Conservation (phyloP, 2,797 vertebrate genomes). For the Aplochiton taeniatus region DNA sequence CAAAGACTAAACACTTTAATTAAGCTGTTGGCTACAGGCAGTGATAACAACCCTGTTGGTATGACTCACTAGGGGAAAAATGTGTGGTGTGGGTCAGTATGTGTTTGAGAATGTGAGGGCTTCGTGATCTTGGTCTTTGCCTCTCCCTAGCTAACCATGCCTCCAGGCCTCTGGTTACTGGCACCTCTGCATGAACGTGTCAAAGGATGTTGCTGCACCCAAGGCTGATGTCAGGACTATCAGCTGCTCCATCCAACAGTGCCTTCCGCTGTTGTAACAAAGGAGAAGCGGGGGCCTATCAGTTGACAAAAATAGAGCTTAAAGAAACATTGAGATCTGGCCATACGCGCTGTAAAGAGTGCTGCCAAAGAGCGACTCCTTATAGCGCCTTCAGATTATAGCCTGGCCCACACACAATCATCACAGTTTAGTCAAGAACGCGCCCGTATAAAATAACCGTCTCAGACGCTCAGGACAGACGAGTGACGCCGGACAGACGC, state of each 20-base stretch:
- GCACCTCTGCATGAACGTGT: no score
- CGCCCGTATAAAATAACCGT: conserved; percentile 67
- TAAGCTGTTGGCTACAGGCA: no score
- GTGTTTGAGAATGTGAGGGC: no score
- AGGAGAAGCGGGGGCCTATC: neutral
- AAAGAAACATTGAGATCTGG: conserved; percentile 4
- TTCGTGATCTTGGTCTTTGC: no score
- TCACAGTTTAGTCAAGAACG: conserved; percentile 61
- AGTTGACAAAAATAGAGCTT: conserved; percentile 16
- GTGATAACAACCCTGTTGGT: no score
- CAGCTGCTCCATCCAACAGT: no score
- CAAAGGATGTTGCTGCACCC: no score
- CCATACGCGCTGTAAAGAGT: conserved; percentile 33
- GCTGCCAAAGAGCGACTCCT: conserved; percentile 43
- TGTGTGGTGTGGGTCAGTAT: no score
- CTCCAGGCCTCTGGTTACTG: no score
- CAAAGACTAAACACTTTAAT: neutral
- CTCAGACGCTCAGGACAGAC: conserved; percentile 67
- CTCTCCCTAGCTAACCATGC: no score
- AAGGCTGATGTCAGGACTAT: no score
- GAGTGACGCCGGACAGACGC: conserved; percentile 65
- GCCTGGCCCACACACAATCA: conserved; percentile 58
- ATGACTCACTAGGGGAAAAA: no score
- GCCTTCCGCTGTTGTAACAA: neutral
- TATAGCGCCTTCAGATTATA: conserved; percentile 57